Evolutionary conservation across 1,140 invertebrate genomes (phyloP).

Genomic region (Drosophila bipectinata): DNA sequence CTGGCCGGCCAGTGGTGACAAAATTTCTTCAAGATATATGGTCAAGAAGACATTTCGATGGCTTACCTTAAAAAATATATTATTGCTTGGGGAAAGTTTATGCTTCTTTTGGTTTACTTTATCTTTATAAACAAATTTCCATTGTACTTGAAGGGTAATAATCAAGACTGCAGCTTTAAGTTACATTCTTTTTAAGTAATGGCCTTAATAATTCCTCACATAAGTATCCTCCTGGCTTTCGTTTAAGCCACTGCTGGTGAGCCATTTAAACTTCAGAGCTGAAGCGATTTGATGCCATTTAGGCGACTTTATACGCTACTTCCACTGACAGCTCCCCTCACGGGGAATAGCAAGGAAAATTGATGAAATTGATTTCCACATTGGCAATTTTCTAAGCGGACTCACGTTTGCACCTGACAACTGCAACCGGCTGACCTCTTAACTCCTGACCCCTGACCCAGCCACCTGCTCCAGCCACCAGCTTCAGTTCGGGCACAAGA

Average conservation of each 20-base stretch:
- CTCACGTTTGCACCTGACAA: conserved; percentile 61
- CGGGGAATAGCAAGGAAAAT: conserved; percentile 42
- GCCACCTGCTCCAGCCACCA: neutral
- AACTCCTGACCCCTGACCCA: conserved; percentile 21
- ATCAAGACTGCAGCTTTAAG: neutral
- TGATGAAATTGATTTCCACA: conserved; percentile 77
- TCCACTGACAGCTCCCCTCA: conserved; percentile 1
- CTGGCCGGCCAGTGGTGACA: conserved; percentile 1
- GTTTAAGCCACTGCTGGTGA: conserved; percentile 18
- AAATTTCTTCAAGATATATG: neutral
- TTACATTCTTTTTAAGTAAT: neutral
- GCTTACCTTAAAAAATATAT: neutral
- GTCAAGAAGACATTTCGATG: neutral
- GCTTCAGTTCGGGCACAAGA: neutral
- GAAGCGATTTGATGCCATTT: conserved; percentile 21
- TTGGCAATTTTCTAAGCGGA: conserved; percentile 71
- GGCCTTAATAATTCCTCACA: conserved; percentile 1
- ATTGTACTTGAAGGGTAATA: too few species aligned
- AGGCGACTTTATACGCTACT: conserved; percentile 5
- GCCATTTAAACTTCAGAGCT: conserved; percentile 13
- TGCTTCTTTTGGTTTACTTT: too few species aligned
- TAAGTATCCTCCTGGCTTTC: conserved; percentile 16
- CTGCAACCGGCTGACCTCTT: conserved; percentile 68
- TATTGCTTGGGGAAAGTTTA: neutral
- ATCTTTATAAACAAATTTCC: too few species aligned